Percentiles rank a stretch among this genome's conserved stretches.
phyloP scores from a whole-genome alignment of 2,888 invertebrate species.

The Cerceris ruficornis region DNA sequence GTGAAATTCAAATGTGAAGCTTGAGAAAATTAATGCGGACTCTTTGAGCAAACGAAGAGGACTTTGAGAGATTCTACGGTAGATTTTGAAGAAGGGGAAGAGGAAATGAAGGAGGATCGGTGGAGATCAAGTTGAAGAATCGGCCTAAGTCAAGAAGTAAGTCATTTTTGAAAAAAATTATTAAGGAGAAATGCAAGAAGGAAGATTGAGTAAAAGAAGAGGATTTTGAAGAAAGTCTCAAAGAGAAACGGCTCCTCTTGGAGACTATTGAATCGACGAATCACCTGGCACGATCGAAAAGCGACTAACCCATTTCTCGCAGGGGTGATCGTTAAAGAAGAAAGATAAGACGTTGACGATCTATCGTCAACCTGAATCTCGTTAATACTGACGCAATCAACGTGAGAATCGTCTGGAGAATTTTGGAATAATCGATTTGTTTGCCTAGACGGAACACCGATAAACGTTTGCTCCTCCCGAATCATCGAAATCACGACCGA shows the following conservation, averaged over 20 bases:
- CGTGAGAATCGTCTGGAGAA: background rate
- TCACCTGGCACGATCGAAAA: background rate
- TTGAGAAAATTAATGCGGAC: no score
- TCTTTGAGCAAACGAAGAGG: no score
- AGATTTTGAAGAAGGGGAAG: no score
- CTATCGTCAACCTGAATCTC: constrained; percentile 2
- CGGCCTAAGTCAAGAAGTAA: no score
- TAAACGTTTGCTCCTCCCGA: background rate
- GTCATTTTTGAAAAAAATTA: no score
- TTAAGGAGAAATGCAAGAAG: no score
- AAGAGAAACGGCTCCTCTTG: background rate
- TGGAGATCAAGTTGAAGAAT: no score
- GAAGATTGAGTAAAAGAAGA: no score
- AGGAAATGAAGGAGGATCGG: no score
- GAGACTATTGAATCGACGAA: background rate
- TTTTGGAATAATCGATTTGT: background rate
- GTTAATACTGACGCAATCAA: background rate
- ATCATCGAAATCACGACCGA: background rate
- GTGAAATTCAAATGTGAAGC: no score
- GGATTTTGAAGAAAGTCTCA: background rate
- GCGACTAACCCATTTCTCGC: constrained; percentile 13
- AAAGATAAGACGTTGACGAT: constrained; percentile 3
- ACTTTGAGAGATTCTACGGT: no score
- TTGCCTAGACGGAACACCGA: background rate
- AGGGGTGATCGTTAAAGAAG: constrained; percentile 2